Conservation (phyloP, 1,140 invertebrate species). For the Penaeus chinensis region DNA sequence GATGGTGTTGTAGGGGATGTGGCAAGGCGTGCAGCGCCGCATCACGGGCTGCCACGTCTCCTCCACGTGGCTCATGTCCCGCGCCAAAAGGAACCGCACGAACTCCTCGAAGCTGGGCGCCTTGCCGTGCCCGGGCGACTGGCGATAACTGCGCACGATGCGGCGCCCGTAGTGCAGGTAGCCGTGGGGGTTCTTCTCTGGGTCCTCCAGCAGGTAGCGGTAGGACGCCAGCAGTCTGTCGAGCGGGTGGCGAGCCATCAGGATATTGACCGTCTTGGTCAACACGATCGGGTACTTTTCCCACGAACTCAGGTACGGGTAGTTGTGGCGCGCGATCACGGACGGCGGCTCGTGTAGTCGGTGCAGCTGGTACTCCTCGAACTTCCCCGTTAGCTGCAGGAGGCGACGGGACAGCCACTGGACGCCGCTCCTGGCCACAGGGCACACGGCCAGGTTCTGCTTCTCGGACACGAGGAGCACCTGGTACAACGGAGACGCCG, state of each 20-base stretch:
- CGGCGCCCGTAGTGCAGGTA: conserved; percentile 55
- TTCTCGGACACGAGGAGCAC: conserved; percentile 55
- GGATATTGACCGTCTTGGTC: conserved; percentile 38
- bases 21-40: conserved; percentile 58
- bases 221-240: conserved; percentile 56
- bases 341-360: conserved; percentile 49
- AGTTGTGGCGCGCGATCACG: conserved; percentile 47
- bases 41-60: conserved; percentile 44
- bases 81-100: conserved; percentile 48
- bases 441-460: conserved; percentile 47
- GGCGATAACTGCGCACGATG: conserved; percentile 54
- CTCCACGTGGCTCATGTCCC: conserved; percentile 43
- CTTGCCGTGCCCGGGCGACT: conserved; percentile 25
- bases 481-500: conserved; percentile 50
- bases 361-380: conserved; percentile 27
- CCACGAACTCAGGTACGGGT: conserved; percentile 56
- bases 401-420: conserved; percentile 57
- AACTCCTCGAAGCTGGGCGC: conserved; percentile 58
- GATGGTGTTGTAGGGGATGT: conserved; percentile 53
- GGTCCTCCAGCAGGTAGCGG: conserved; percentile 51
- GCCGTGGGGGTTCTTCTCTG: conserved; percentile 52
- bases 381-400: conserved; percentile 45
- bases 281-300: conserved; percentile 54
- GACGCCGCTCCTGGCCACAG: conserved; percentile 41
- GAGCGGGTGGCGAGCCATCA: conserved; percentile 58